phyloP scores from a whole-genome alignment of 92 coral and sea anemone genomes.

The Isaurus tuberculatus region DNA sequence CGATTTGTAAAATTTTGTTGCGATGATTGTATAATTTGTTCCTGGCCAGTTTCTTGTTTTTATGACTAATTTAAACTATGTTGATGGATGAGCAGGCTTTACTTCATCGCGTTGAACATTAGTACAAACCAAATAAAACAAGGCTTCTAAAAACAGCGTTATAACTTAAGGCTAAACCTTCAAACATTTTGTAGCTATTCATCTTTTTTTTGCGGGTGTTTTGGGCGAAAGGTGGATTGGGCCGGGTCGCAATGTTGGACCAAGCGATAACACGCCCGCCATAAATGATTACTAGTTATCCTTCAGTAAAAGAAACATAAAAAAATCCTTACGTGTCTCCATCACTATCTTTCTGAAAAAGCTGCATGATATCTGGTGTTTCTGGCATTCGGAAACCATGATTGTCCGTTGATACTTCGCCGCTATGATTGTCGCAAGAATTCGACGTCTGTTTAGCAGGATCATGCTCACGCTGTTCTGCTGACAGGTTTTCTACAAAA shows the following conservation, averaged over 20 bases:
- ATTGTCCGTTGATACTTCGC: not conserved
- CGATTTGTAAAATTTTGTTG: no score
- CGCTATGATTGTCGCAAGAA: not conserved
- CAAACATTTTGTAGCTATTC: not conserved
- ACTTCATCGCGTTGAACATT: no score
- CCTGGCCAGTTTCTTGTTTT: no score
- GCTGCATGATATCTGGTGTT: not conserved
- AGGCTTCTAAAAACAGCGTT: no score
- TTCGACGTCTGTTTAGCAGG: not conserved
- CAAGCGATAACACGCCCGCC: no score
- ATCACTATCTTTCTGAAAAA: conserved; percentile 38
- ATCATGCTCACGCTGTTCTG: not conserved
- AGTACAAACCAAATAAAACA: no score
- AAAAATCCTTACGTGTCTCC: conserved; percentile 41
- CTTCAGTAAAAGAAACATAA: not conserved
- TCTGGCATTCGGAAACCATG: not conserved
- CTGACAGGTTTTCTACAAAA: not conserved
- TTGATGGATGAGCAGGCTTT: no score
- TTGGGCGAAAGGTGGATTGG: no score
- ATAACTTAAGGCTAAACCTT: no score
- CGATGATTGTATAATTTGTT: no score
- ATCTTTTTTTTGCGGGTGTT: not conserved
- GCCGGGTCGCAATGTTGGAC: no score
- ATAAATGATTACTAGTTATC: not conserved
- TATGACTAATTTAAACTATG: no score